Evolutionary conservation across 2,113 vertebrate species (phyloP).

Genomic region (Raja brachyura): DNA sequence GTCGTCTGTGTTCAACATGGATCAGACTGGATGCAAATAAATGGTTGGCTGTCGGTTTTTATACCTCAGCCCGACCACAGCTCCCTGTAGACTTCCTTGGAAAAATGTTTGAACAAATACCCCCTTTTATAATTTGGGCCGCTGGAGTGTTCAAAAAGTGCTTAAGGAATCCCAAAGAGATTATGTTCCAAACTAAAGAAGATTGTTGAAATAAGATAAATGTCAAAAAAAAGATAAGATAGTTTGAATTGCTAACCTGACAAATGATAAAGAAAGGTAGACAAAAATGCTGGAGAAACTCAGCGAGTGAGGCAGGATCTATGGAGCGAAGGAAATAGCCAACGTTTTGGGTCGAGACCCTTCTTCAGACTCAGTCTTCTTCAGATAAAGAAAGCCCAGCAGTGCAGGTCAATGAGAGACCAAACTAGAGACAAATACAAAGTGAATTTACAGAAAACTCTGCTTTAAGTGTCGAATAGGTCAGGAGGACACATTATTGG

Average conservation of each 20-base stretch:
- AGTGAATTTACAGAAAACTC: no score
- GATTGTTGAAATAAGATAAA: neutral
- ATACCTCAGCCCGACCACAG: constrained; percentile 10
- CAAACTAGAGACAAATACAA: neutral
- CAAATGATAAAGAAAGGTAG: neutral
- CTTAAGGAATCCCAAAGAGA: constrained; percentile 18
- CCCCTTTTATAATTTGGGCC: neutral
- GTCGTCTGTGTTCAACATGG: constrained; percentile 15
- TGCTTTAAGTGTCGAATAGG: no score
- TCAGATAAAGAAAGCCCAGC: neutral
- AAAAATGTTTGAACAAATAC: neutral
- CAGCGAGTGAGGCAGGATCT: no score
- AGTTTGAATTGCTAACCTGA: constrained; percentile 5
- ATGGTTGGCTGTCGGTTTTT: constrained; percentile 17
- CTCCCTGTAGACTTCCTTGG: neutral
- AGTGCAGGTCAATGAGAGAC: neutral
- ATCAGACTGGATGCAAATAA: constrained; percentile 23
- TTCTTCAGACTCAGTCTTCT: no score
- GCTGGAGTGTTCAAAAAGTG: neutral
- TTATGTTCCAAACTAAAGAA: constrained; percentile 23
- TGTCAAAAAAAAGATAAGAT: constrained; percentile 7
- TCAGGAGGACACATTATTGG: no score
- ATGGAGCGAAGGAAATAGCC: no score
- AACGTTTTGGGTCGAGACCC: no score
- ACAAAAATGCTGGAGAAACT: no score